Conservation (phyloP, 2,797 vertebrate species). For the Kryptopterus vitreolus region DNA sequence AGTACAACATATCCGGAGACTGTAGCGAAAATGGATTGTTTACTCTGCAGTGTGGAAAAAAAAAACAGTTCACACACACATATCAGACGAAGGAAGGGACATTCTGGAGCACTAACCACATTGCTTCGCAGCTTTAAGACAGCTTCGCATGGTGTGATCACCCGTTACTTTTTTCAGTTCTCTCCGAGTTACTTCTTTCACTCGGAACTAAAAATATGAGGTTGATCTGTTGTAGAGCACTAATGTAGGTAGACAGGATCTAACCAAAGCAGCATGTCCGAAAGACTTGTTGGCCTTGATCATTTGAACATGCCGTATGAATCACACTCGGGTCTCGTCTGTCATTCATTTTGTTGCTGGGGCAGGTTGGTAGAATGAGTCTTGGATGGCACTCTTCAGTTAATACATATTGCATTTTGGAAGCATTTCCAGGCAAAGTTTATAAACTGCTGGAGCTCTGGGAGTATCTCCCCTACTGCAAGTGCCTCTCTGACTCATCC, state of each 20-base stretch:
- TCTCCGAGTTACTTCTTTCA: neutral
- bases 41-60: slow-evolving; percentile 31
- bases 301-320: slow-evolving; percentile 62
- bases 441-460: slow-evolving; percentile 16
- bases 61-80: slow-evolving; percentile 13
- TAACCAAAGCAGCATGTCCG: slow-evolving; percentile 68
- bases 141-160: slow-evolving; percentile 25
- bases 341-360: slow-evolving; percentile 48
- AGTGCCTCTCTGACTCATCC: slow-evolving; percentile 43
- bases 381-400: neutral
- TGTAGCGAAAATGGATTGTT: neutral
- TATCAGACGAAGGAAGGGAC: slow-evolving; percentile 10
- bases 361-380: slow-evolving; percentile 36
- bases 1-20: neutral
- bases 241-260: slow-evolving; percentile 61
- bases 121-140: slow-evolving; percentile 38
- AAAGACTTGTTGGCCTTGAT: slow-evolving; percentile 68
- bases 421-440: neutral
- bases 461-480: slow-evolving; percentile 40
- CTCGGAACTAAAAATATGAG: slow-evolving; percentile 27
- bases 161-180: slow-evolving; percentile 29
- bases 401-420: slow-evolving; percentile 10
- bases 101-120: slow-evolving; percentile 11
- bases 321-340: slow-evolving; percentile 62
- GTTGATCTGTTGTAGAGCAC: slow-evolving; percentile 48